phyloP scores from a whole-genome alignment of 92 coral and sea anemone genomes.

The Pocillopora meandrina region DNA sequence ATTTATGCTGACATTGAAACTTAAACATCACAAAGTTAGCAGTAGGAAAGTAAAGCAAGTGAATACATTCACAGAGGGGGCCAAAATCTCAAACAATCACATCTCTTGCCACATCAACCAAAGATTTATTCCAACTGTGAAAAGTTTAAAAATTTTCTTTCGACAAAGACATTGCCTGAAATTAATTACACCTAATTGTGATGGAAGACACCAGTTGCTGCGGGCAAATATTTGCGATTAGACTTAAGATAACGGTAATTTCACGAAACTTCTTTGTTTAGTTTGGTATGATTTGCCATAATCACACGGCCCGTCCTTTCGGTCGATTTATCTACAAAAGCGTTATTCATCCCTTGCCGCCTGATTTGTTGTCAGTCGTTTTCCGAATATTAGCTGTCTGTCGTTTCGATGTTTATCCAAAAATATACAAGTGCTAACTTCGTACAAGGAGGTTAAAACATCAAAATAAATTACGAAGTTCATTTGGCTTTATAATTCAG shows the following conservation, averaged over 20 bases:
- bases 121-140: background rate
- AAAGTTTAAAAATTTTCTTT: background rate
- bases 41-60: background rate
- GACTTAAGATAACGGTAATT: constrained; percentile 6
- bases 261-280: constrained; percentile 18
- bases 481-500: background rate
- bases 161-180: constrained; percentile 15
- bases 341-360: background rate
- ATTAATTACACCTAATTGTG: constrained; percentile 12
- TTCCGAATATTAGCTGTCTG: background rate
- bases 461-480: no score
- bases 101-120: background rate
- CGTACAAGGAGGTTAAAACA: background rate
- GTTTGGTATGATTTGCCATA: background rate
- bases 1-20: constrained; percentile 19
- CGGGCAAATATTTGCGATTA: constrained; percentile 36
- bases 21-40: background rate
- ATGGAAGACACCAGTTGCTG: constrained; percentile 5
- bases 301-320: background rate
- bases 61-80: background rate
- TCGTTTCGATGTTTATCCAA: background rate
- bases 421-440: background rate
- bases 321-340: constrained; percentile 1
- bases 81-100: background rate
- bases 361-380: background rate